Evolutionary conservation across 2,888 invertebrate genomes (phyloP).

Genomic region (Andrena hattorfiana): DNA sequence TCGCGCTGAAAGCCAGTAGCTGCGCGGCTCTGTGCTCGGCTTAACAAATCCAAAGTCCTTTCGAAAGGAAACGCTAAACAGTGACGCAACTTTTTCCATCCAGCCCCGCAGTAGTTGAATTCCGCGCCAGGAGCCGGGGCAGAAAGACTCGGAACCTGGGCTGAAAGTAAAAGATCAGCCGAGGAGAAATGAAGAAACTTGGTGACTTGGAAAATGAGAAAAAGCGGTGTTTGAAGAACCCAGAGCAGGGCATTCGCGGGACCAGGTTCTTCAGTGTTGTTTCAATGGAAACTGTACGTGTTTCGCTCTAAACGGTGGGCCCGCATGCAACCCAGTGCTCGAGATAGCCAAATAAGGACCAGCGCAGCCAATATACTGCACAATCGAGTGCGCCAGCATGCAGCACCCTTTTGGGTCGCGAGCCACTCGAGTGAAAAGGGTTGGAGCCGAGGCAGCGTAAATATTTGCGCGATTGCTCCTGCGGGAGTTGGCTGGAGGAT

Average conservation of each 20-base stretch:
- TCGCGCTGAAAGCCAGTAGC: background rate
- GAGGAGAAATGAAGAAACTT: too few relatives aligned
- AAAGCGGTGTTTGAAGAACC: too few relatives aligned
- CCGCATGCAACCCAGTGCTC: constrained; percentile 15
- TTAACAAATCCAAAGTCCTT: background rate
- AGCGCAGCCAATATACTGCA: constrained; percentile 12
- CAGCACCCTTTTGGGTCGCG: constrained; percentile 34
- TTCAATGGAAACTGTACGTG: background rate
- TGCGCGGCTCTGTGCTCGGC: background rate
- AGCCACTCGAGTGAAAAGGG: constrained; percentile 58
- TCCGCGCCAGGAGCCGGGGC: too few relatives aligned
- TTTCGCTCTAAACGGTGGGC: background rate
- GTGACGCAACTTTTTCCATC: background rate
- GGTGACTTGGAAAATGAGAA: too few relatives aligned
- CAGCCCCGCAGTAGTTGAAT: too few relatives aligned
- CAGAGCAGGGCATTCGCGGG: too few relatives aligned
- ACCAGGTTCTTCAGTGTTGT: background rate
- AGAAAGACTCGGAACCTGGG: too few relatives aligned
- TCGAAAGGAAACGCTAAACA: background rate
- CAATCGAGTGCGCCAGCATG: constrained; percentile 9
- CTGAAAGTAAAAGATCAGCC: too few relatives aligned
- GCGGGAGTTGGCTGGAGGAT: constrained; percentile 47
- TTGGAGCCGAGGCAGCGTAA: constrained; percentile 60
- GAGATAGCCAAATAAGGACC: constrained; percentile 37
- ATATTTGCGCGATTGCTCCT: constrained; percentile 72